A percentile compares a stretch with the other conserved stretches of the same genome.
Conservation (phyloP, 2,888 invertebrate genomes). For the Sepioteuthis lessoniana region DNA sequence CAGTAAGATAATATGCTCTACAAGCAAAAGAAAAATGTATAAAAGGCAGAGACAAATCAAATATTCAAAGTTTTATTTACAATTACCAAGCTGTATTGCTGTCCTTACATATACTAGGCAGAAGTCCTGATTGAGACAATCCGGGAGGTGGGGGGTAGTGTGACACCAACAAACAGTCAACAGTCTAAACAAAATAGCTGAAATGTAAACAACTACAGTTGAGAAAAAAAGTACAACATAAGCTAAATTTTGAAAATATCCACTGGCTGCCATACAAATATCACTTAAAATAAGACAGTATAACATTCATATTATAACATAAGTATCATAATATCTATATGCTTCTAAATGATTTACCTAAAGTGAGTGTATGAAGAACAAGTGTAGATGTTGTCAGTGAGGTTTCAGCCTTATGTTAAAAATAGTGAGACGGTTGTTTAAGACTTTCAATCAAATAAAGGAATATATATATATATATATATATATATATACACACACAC, state of each 20-base stretch:
- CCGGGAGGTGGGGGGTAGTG: background rate
- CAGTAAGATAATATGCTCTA: too few species aligned
- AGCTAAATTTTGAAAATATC: background rate
- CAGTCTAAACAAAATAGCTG: background rate
- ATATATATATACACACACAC: background rate
- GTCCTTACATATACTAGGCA: conserved; percentile 33
- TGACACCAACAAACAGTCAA: background rate
- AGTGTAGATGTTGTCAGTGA: background rate
- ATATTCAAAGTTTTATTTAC: conserved; percentile 33
- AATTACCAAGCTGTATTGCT: conserved; percentile 33
- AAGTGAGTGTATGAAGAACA: background rate
- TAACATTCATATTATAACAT: background rate
- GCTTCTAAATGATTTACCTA: background rate
- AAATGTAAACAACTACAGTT: background rate
- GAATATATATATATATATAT: too few species aligned
- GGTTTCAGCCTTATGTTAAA: background rate
- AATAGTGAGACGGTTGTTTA: background rate
- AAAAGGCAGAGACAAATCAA: background rate
- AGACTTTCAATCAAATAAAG: background rate
- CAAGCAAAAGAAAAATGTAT: background rate
- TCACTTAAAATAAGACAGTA: background rate
- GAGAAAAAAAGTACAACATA: background rate
- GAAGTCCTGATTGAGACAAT: background rate
- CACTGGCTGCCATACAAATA: background rate
- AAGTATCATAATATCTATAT: background rate